Percentiles rank a stretch among this genome's conserved stretches.
Conservation (phyloP, 2,888 invertebrate species). For the Dicyrtomina minuta region DNA sequence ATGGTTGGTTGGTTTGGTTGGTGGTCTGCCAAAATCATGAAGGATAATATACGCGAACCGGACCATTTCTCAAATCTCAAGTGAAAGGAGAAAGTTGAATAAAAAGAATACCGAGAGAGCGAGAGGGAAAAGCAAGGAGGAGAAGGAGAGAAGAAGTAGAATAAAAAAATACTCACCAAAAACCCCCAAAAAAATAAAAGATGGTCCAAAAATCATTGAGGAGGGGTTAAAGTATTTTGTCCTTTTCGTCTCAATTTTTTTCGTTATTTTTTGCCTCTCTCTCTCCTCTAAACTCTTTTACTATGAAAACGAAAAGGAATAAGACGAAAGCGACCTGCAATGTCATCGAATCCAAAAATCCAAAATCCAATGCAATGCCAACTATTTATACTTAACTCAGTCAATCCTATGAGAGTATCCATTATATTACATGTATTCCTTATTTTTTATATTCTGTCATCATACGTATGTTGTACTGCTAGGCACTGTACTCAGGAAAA, state of each 20-base stretch:
- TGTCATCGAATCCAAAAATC: background rate
- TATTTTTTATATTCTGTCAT: too few relatives aligned
- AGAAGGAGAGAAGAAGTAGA: conserved; percentile 1
- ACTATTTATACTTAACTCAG: background rate
- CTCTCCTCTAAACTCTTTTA: background rate
- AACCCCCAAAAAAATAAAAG: background rate
- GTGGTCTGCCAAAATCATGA: conserved; percentile 29
- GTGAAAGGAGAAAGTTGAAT: conserved; percentile 14
- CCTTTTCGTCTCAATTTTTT: background rate
- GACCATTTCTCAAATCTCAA: conserved; percentile 32
- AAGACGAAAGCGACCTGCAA: too few relatives aligned
- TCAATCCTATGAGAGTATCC: background rate
- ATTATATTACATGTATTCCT: background rate
- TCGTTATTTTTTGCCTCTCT: background rate
- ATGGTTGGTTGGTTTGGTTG: conserved; percentile 15
- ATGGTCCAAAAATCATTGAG: background rate
- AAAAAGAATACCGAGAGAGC: conserved; percentile 3
- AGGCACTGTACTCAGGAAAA: too few relatives aligned
- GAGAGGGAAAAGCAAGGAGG: conserved; percentile 7
- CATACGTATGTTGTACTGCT: too few relatives aligned
- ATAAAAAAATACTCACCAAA: background rate
- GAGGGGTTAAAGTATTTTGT: background rate
- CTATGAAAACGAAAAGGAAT: background rate
- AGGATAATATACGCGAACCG: conserved; percentile 13
- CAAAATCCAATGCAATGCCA: background rate